Evolutionary conservation across 2,113 vertebrate genomes (phyloP).

Genomic region (Eublepharis macularius): DNA sequence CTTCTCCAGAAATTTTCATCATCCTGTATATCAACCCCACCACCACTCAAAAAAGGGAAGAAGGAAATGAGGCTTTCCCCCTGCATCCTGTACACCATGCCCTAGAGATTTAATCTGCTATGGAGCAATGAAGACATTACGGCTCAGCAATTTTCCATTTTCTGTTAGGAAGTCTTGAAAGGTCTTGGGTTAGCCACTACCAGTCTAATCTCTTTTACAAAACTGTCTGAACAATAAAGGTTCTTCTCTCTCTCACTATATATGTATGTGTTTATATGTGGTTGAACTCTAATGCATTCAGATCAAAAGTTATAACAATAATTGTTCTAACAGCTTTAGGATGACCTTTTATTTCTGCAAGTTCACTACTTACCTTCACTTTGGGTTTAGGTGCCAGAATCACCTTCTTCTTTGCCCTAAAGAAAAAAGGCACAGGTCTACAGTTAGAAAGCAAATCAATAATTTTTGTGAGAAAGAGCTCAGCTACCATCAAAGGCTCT

Average conservation of each 20-base stretch:
- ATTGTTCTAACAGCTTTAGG: background rate
- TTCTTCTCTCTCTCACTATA: no score
- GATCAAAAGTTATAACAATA: background rate
- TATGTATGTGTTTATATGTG: no score
- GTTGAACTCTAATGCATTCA: no score
- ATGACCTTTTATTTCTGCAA: background rate
- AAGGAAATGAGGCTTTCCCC: no score
- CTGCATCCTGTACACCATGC: no score
- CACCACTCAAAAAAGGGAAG: no score
- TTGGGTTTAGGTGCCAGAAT: slow-evolving; percentile 89
- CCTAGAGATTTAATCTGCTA: no score
- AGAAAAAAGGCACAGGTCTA: background rate
- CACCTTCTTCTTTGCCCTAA: slow-evolving; percentile 93
- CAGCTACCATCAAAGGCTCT: background rate
- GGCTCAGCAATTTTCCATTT: background rate
- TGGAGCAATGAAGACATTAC: background rate
- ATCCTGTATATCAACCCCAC: no score
- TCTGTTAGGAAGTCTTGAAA: no score
- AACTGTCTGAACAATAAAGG: no score
- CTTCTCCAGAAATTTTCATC: no score
- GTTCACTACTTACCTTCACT: slow-evolving; percentile 82
- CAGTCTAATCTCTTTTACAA: background rate
- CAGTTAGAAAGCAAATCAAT: slow-evolving; percentile 20
- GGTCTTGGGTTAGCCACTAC: background rate
- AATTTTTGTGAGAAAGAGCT: background rate